Conservation (phyloP, 2,113 vertebrate genomes). For the Nicator chloris region DNA sequence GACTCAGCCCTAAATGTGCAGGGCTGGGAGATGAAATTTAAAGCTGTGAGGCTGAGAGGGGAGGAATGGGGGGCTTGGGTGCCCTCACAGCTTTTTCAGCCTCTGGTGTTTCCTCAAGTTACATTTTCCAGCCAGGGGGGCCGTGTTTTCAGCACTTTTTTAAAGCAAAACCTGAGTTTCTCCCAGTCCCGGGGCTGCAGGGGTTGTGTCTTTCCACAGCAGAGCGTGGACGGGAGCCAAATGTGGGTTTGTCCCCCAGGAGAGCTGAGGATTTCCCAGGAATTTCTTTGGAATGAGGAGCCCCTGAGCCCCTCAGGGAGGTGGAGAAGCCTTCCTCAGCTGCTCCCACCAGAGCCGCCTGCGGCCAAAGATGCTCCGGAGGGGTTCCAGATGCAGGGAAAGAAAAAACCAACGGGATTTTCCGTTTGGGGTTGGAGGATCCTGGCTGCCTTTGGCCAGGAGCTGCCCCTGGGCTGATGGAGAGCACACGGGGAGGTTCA, state of each 20-base stretch:
- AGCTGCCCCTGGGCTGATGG: no score
- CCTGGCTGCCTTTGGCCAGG: no score
- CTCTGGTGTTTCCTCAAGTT: not conserved
- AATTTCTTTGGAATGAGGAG: not conserved
- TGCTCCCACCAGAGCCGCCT: not conserved
- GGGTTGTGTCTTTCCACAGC: not conserved
- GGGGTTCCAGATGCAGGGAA: not conserved
- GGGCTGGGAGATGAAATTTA: not conserved
- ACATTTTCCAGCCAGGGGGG: not conserved
- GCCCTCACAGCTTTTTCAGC: not conserved
- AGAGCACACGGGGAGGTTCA: no score
- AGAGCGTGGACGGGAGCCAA: not conserved
- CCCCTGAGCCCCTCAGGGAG: accelerated
- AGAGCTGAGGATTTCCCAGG: not conserved
- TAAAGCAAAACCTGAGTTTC: not conserved
- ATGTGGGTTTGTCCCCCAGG: not conserved
- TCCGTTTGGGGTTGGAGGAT: accelerated
- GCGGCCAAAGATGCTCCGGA: accelerated
- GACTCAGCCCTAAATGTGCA: not conserved
- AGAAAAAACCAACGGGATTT: not conserved
- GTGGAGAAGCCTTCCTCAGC: not conserved
- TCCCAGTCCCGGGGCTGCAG: not conserved
- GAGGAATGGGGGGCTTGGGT: not conserved
- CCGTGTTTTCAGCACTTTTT: not conserved
- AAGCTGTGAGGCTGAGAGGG: not conserved